These are phyloP conservation scores for Hecatera dysodea DNA, from an alignment of 2,888 invertebrate genomes.

Conservation along the genomic window DNA sequence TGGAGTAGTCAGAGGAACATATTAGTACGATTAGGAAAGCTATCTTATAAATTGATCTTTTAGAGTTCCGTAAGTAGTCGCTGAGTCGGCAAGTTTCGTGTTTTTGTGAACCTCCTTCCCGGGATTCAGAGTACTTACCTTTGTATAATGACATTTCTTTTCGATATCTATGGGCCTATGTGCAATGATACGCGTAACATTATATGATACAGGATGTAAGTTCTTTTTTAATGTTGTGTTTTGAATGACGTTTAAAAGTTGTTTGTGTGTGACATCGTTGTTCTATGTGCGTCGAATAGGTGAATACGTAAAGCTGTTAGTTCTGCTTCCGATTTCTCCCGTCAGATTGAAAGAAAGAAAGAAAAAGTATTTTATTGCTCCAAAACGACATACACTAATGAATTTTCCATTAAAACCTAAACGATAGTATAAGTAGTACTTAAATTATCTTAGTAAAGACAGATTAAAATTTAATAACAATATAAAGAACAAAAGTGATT, in stretches of 20 bases:
- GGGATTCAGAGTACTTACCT: constrained; percentile 2
- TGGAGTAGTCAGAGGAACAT: constrained; percentile 17
- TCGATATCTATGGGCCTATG: too few species aligned
- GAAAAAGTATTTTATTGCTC: too few species aligned
- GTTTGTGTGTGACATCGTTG: not conserved
- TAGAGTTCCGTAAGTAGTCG: constrained; percentile 9
- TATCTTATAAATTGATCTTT: constrained; percentile 40
- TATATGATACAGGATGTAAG: too few species aligned
- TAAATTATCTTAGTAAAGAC: too few species aligned
- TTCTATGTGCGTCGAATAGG: not conserved
- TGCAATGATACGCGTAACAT: too few species aligned
- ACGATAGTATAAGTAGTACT: too few species aligned
- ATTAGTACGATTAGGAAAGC: constrained; percentile 15
- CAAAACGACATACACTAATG: too few species aligned
- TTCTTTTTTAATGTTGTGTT: too few species aligned
- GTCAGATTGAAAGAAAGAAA: too few species aligned
- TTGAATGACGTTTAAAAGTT: not conserved
- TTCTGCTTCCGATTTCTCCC: not conserved
- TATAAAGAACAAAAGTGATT: too few species aligned
- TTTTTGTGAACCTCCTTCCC: constrained; percentile 9
- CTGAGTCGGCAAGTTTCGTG: constrained; percentile 45
- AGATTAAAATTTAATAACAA: too few species aligned
- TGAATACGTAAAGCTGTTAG: not conserved
- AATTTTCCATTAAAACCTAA: too few species aligned
- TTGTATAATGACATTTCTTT: constrained; percentile 8